Evolutionary conservation across 2,888 invertebrate species (phyloP).

Genomic region (Eucriotettix oculatus): DNA sequence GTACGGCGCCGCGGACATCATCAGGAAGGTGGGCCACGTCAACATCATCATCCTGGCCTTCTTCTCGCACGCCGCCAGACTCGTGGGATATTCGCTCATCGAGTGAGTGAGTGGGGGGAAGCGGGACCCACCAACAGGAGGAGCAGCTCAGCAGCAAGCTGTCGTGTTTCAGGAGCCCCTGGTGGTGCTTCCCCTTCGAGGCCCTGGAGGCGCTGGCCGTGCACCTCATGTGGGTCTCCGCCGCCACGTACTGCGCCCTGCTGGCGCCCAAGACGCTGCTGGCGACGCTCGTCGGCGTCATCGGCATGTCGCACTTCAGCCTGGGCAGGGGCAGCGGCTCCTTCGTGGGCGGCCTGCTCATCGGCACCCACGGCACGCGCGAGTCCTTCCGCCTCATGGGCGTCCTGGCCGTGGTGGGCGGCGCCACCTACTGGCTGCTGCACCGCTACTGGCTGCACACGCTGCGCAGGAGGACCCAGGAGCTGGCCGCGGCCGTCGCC

Average conservation of each 20-base stretch:
- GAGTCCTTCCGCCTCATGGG: slow-evolving; percentile 69
- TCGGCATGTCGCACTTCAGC: slow-evolving; percentile 81
- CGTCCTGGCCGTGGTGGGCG: slow-evolving; percentile 50
- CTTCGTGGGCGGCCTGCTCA: slow-evolving; percentile 61
- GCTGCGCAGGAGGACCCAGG: neutral
- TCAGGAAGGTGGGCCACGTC: slow-evolving; percentile 63
- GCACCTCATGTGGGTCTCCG: slow-evolving; percentile 82
- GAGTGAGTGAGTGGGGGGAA: slow-evolving; percentile 51
- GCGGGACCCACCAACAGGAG: too few relatives aligned
- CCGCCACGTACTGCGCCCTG: slow-evolving; percentile 72
- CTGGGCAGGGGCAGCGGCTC: slow-evolving; percentile 72
- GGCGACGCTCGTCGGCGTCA: slow-evolving; percentile 71
- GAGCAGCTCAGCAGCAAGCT: too few relatives aligned
- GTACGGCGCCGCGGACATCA: slow-evolving; percentile 68
- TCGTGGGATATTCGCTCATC: slow-evolving; percentile 71
- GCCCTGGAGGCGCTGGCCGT: slow-evolving; percentile 73
- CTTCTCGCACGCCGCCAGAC: slow-evolving; percentile 65
- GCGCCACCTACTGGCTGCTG: slow-evolving; percentile 48
- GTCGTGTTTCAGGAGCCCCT: slow-evolving; percentile 46
- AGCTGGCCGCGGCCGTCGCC: neutral
- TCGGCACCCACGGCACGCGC: slow-evolving; percentile 56
- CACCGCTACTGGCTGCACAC: slow-evolving; percentile 48
- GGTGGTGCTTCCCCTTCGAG: slow-evolving; percentile 82
- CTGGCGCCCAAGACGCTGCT: slow-evolving; percentile 67
- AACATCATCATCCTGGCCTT: slow-evolving; percentile 72